phyloP scores from a whole-genome alignment of 37 sponge, comb jelly and placozoan species.

The Theonella swinhoei region DNA sequence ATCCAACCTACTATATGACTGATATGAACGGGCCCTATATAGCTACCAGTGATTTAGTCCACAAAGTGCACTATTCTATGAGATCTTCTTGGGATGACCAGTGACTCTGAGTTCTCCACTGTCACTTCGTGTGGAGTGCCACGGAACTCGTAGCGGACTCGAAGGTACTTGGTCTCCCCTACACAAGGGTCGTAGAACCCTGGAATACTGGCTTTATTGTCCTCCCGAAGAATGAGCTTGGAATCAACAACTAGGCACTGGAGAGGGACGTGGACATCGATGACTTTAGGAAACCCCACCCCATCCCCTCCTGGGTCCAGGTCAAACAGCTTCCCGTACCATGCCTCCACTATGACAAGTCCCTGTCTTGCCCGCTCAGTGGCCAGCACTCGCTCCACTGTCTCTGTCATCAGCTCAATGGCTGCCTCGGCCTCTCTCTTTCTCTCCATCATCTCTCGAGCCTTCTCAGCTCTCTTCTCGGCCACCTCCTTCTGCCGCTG shows the following conservation, averaged over 20 bases:
- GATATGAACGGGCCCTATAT: not conserved
- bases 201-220: constrained; percentile 66
- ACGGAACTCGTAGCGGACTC: constrained; percentile 86
- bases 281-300: constrained; percentile 54
- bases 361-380: constrained; percentile 81
- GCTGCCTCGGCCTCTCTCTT: constrained; percentile 81
- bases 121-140: constrained; percentile 90
- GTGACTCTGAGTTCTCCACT: constrained; percentile 70
- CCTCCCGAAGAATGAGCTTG: constrained; percentile 78
- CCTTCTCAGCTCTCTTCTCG: constrained; percentile 46
- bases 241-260: constrained; percentile 95
- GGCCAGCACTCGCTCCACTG: constrained; percentile 67
- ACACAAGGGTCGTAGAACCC: constrained; percentile 95
- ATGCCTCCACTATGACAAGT: constrained; percentile 85
- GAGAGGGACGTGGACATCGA: constrained; percentile 88
- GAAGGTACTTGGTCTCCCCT: constrained; percentile 85
- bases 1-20: not conserved
- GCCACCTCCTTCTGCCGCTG: constrained; percentile 60
- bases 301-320: constrained; percentile 1
- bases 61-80: constrained; percentile 55
- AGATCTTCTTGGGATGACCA: constrained; percentile 86
- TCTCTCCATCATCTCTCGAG: constrained; percentile 49
- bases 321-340: constrained; percentile 89
- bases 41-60: no score
- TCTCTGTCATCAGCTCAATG: constrained; percentile 89